Evolutionary conservation across 2,888 invertebrate genomes (phyloP).

Genomic region (Crematogaster levior): DNA sequence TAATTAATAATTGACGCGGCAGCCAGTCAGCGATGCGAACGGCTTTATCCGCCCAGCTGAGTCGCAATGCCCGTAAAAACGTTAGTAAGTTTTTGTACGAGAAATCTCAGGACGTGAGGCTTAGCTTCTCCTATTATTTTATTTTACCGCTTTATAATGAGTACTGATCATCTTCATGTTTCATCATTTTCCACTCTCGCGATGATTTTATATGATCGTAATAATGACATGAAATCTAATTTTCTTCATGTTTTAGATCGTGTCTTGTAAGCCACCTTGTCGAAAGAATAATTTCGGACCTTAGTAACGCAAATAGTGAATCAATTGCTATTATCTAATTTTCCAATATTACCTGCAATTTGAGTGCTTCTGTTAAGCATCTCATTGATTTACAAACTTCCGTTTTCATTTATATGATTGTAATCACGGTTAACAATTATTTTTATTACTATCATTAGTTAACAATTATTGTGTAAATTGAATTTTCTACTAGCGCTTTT

Average conservation of each 20-base stretch:
- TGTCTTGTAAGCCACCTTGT: not conserved
- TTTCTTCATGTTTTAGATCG: not conserved
- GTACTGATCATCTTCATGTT: not conserved
- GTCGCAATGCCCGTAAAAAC: conserved; percentile 16
- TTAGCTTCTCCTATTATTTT: conserved; percentile 3
- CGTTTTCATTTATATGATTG: not conserved
- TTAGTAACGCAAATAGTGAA: not conserved
- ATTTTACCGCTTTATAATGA: not conserved
- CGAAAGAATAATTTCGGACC: not conserved
- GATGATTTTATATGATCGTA: not conserved
- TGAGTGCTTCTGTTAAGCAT: not conserved
- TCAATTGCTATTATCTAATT: not conserved
- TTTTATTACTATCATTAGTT: too few relatives aligned
- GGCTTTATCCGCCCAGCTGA: not conserved
- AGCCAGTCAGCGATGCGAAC: conserved; percentile 19
- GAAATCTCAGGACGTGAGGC: not conserved
- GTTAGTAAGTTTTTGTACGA: conserved; percentile 1
- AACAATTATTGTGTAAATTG: too few relatives aligned
- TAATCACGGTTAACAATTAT: too few relatives aligned
- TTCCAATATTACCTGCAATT: not conserved
- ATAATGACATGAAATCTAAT: not conserved
- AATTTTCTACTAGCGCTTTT: not conserved
- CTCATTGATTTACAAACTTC: not conserved
- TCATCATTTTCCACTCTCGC: conserved; percentile 2
- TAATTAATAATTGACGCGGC: conserved; percentile 51